Percentiles rank a stretch among this genome's conserved stretches.
Evolutionary conservation across 2,888 invertebrate species (phyloP).

Genomic region (Geophilus truncorum): DNA sequence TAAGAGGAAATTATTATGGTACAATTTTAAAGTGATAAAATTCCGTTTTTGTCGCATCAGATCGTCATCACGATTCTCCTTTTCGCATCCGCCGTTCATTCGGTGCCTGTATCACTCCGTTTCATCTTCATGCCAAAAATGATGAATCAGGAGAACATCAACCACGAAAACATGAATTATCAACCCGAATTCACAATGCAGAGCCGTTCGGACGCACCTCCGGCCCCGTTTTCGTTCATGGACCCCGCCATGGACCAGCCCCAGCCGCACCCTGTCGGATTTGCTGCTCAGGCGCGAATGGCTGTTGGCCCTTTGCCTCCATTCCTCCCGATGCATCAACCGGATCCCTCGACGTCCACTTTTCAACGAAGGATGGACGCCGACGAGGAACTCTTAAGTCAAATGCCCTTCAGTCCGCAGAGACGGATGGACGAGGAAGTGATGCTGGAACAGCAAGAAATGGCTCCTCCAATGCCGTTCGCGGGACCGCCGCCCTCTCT

Average conservation of each 20-base stretch:
- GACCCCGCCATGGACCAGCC: not conserved
- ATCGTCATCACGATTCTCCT: not conserved
- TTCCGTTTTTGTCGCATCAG: not conserved
- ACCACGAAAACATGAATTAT: not conserved
- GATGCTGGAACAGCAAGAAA: not conserved
- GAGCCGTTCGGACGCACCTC: not conserved
- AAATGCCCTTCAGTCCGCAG: slow-evolving; percentile 31
- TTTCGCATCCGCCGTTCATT: not conserved
- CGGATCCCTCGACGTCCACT: not conserved
- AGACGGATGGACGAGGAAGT: slow-evolving; percentile 26
- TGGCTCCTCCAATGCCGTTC: not conserved
- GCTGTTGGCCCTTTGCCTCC: too few species aligned
- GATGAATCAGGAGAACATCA: not conserved
- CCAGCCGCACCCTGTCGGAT: not conserved
- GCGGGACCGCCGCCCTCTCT: too few species aligned
- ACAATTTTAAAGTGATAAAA: too few species aligned
- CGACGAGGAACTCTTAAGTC: slow-evolving; percentile 30
- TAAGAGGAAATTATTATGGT: too few species aligned
- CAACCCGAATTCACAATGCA: not conserved
- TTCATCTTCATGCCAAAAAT: not conserved
- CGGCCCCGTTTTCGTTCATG: not conserved
- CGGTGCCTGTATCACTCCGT: not conserved
- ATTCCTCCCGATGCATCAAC: not conserved
- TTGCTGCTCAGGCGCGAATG: slow-evolving; percentile 16
- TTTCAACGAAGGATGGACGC: slow-evolving; percentile 31